Base-by-base conservation (phyloP, 1,140 invertebrate species). In the Leptestheria dahalacensis region DNA sequence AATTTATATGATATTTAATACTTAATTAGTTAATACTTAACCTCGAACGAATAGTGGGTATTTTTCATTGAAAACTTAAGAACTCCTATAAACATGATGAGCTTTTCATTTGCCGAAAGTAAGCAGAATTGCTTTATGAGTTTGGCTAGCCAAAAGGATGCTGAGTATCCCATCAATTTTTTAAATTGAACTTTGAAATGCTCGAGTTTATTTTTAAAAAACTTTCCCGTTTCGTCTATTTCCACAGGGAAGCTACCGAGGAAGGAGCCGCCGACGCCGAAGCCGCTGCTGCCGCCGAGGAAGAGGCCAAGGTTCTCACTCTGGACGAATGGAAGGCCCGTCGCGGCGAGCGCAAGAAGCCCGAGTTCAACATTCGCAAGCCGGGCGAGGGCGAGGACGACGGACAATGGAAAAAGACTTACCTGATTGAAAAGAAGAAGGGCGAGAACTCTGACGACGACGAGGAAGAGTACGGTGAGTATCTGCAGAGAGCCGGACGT, bases 371-470 rank as follows among this genome's bases (percentile, higher is more conserved):
- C 72, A 73, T 92, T 64, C 81, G 91, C 60, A 91, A 92, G 73
- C 86, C 91, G 58, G 89, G 89, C 48, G 90, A 95, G 75, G 91
- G 91, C 41, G 89, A 93, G 70, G 88, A 92, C 70, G 77, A 83
- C 48, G 81, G 83, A 50, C 87, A 91, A 71, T 93, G 89, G 89
- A 92, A 93, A 72, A 93, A 93, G 67, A 87, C 91, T 79, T 86
- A 88, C 64, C 79, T 82, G 65, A 73, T 90, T 49, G 82, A 86
- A 67, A 88, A 86, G 71, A 88, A 88, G 71, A 84, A 85, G 68
- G 80, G 84, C 59, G 75, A 72, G 1, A 65, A 66, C 12, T 73
- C 68, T 9, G 79, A 80, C 1, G 80, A 82, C 3, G 80, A 82
- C 0, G 79, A 79, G 9, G 70, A 73, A 21, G 68, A 72, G 47